Evolutionary conservation across 2,888 invertebrate genomes (phyloP), one percentile per base, ranked within the genome.

Genomic region (Aricia artaxerxes): DNA sequence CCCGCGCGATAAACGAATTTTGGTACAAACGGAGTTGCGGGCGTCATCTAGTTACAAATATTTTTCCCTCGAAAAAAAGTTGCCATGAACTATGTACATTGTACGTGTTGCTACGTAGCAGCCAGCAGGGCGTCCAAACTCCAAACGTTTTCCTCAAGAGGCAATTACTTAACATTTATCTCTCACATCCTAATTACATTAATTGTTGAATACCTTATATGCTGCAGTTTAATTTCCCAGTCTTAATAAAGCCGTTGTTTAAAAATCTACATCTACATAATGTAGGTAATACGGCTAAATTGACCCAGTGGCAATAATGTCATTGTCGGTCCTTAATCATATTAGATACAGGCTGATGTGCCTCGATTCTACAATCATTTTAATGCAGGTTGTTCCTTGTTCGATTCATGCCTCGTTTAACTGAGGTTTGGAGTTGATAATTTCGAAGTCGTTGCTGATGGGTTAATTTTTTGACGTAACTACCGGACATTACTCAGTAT

Each of bases 231-330:
- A 61, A 61, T 61, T 61, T 24, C 7, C 24, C 24, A 24, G 24
- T 61, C 61, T 61, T 9, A 24, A 61, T 61, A 61, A 24, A 61
- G 61, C 61, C 24, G 24, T 72, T 38, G 72, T 38, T 38, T 16
- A 38, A 38, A 35, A 13, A 72, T 38, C 38, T 35, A 72, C 16
- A 40, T 0, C 38, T 40, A 73, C 38, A 57, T 16, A 57, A 16
- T 57, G 57, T 44, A 73, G 6, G 40, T 44, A 44, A 73, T 73
- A 73, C 44, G 9, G 16, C 3, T 24, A 6, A 24, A 24, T 24
- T 73, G 73, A 73, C 38, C 73, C n/a, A 40, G 73, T 44, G 73
- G 31, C 13, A 64, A 11, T 69, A 69, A 69, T 69, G 13, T 69
- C 69, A 69, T 13, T 69, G 69, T 69, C 69, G 16, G 69, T 38